Conservation (phyloP, 2,113 vertebrate species). For the Ciconia stormi region DNA sequence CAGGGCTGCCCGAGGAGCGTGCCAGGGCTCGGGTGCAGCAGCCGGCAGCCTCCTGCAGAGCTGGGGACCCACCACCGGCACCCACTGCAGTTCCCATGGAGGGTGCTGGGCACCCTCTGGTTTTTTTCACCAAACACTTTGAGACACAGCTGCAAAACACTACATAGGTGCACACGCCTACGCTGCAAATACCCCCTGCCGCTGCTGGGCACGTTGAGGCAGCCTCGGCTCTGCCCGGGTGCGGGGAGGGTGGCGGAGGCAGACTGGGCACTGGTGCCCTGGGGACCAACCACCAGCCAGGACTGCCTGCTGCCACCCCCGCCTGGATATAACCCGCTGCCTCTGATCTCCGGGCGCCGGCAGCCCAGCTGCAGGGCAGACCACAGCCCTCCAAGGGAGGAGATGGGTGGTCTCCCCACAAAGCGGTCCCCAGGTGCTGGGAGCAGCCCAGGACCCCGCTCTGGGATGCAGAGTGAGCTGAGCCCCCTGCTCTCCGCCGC, state of each 20-base stretch:
- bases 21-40: fast-evolving
- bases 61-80: not conserved
- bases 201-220: fast-evolving
- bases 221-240: fast-evolving
- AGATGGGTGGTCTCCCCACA: not conserved
- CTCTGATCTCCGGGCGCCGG: fast-evolving
- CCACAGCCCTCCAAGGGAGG: not conserved
- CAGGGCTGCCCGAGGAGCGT: not conserved
- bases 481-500: not conserved
- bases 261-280: not conserved
- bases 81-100: not conserved
- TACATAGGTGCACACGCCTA: fast-evolving
- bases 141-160: not conserved
- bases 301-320: not conserved
- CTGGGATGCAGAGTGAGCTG: not conserved
- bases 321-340: not conserved
- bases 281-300: not conserved
- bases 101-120: not conserved
- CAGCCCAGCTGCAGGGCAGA: not conserved
- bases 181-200: not conserved
- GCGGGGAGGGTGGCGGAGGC: fast-evolving
- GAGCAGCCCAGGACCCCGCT: not conserved
- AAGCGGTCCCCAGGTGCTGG: not conserved
- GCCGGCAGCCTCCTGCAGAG: not conserved
- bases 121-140: not conserved